Conservation (phyloP, 37 sponge, comb jelly and placozoan genomes). For the Axinella damicornis region DNA sequence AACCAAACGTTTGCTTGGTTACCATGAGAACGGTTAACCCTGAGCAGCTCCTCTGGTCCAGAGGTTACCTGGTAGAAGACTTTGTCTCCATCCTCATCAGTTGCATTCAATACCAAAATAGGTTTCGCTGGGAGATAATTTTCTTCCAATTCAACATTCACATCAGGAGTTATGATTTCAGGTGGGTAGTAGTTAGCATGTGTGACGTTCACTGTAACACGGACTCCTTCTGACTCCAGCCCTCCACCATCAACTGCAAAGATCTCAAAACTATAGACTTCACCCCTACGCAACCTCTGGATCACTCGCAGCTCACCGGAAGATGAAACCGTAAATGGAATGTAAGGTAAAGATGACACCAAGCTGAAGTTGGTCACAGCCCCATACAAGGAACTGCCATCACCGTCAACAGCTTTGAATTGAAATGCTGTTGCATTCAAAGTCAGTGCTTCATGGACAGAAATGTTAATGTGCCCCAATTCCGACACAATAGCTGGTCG, state of each 20-base stretch:
- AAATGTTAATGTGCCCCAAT: background rate
- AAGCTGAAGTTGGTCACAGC: background rate
- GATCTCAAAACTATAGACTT: slow-evolving; percentile 37
- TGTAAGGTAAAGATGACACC: background rate
- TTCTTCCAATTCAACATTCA: slow-evolving; percentile 24
- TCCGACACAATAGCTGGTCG: slow-evolving; percentile 22
- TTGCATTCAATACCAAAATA: slow-evolving; percentile 11
- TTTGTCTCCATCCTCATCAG: slow-evolving; percentile 43
- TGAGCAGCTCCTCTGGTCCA: slow-evolving; percentile 13
- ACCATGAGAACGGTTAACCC: background rate
- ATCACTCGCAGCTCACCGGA: slow-evolving; percentile 39
- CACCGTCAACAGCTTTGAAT: slow-evolving; percentile 48
- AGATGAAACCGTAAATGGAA: slow-evolving; percentile 28
- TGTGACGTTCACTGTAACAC: slow-evolving; percentile 23
- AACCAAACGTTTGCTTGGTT: slow-evolving; percentile 27
- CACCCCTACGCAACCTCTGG: background rate
- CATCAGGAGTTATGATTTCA: background rate
- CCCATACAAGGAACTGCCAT: slow-evolving; percentile 50
- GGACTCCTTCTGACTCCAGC: slow-evolving; percentile 27
- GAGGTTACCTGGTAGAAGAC: background rate
- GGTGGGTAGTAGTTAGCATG: slow-evolving; percentile 39
- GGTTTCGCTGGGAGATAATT: slow-evolving; percentile 20
- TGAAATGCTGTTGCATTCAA: slow-evolving; percentile 12
- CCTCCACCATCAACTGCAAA: slow-evolving; percentile 66
- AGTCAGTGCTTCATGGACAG: slow-evolving; percentile 26